Conservation (phyloP, 2,113 vertebrate species). For the Xyliphius kryptos region DNA sequence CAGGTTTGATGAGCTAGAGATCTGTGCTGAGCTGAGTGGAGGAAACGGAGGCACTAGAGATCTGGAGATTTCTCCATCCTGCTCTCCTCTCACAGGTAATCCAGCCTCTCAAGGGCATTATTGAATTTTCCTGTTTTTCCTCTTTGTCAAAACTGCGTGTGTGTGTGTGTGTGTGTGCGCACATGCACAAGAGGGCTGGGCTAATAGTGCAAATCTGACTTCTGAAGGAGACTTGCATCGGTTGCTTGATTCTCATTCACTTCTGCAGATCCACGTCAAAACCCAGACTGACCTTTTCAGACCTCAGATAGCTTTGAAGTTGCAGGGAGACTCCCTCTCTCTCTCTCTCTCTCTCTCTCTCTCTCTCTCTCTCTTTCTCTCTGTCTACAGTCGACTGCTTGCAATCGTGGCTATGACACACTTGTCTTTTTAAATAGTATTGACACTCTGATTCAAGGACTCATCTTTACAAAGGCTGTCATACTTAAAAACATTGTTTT, state of each 20-base stretch:
- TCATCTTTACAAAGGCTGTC: too few species aligned
- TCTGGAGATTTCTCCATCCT: too few species aligned
- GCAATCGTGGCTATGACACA: too few species aligned
- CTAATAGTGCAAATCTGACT: constrained; percentile 65
- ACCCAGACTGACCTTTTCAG: constrained; percentile 74
- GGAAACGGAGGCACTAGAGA: constrained; percentile 68
- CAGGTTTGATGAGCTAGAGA: constrained; percentile 71
- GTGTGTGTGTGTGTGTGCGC: constrained; percentile 24
- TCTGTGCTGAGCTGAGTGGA: constrained; percentile 72
- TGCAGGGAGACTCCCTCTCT: constrained; percentile 61
- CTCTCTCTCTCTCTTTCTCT: too few species aligned
- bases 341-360: constrained; percentile 20
- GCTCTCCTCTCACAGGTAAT: constrained; percentile 73
- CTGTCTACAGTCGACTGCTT: too few species aligned
- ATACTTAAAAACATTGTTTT: too few species aligned
- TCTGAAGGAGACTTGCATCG: constrained; percentile 59
- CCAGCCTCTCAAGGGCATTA: constrained; percentile 74
- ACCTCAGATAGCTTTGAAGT: constrained; percentile 74
- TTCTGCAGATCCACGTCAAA: constrained; percentile 78
- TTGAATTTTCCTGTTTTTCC: constrained; percentile 75
- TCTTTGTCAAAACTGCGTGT: constrained; percentile 59
- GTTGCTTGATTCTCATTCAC: constrained; percentile 79
- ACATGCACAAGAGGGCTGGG: constrained; percentile 43
- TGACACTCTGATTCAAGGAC: too few species aligned
- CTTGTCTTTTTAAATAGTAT: too few species aligned